phyloP scores from a whole-genome alignment of 1,140 invertebrate species.

The Thalassaphorura encarpata region DNA sequence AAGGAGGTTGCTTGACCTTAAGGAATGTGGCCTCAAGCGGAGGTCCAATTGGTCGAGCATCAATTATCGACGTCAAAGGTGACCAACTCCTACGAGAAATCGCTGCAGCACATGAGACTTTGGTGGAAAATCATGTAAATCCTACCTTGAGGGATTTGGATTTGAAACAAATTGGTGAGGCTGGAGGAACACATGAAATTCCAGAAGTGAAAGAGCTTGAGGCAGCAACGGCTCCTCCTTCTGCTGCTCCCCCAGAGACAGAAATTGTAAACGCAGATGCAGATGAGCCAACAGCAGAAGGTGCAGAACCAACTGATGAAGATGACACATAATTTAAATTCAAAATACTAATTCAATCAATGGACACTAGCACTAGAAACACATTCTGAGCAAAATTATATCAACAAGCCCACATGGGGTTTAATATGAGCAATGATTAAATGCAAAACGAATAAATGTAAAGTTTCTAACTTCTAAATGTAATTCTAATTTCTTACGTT shows the following conservation, averaged over 20 bases:
- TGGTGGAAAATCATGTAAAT: constrained; percentile 14
- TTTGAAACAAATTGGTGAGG: no score
- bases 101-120: background rate
- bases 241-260: background rate
- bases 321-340: no score
- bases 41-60: background rate
- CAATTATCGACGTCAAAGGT: constrained; percentile 10
- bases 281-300: no score
- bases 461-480: background rate
- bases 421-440: background rate
- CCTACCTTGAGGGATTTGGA: constrained; percentile 8
- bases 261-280: no score
- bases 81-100: constrained; percentile 10
- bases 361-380: no score
- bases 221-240: background rate
- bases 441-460: background rate
- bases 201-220: no score
- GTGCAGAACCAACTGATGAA: no score
- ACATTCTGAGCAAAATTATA: no score
- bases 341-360: no score
- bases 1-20: constrained; percentile 15
- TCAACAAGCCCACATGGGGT: background rate
- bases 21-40: constrained; percentile 12
- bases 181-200: no score
- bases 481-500: background rate